Base-by-base conservation (phyloP, 2,113 vertebrate species). In the Bagarius yarrelli region DNA sequence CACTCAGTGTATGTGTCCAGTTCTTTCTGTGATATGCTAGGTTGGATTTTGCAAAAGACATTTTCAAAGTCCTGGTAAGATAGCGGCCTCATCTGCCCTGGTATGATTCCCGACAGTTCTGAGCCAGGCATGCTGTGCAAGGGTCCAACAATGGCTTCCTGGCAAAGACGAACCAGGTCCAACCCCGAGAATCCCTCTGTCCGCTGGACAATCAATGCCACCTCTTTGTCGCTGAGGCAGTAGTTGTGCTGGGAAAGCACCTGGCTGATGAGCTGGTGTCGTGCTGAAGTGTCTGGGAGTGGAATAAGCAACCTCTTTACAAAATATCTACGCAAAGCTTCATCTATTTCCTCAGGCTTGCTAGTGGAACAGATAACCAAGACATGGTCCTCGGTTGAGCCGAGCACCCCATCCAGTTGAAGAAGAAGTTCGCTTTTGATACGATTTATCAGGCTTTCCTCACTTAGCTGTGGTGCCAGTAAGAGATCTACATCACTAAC, bases 41-140 rank as follows among this genome's bases (percentile, higher is more conserved):
- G 96, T 93, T 99, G 97, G 89, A 99, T 97, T 95, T 99, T 99
- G 94, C 98, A 98, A 94, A 99, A 97, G 87, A 96, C 95, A 91
- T 95, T 97, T 94, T 99, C 97, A 94, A 99, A 98, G 96, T 99
- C 98, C 95, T 98, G 97, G 92, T 98, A 99, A 70, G 98, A 96
- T 79, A 99, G 88, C n/a, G 95, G 96, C 90, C 97, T 96, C 95
- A 99, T 94, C 91, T 98, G 98, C 90, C 95, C 92, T 81, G 98
- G 96, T 89, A 98, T 95, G 90, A 98, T 95, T 90, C 92, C 93
- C 82, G 97, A 96, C 89, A 98, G 93, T 90, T 98, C 97, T 87
- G 96, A 91, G 82, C 94, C 94, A 84, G 95, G 93, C 92, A 99
- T 95, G 91, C 94, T 92, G 5, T 98, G 97, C 84, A 99, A 95